A percentile compares a stretch with the other conserved stretches of the same genome.
These are phyloP conservation scores for Stramonita haemastoma DNA, from an alignment of 2,888 invertebrate species.

Conservation along the genomic window DNA sequence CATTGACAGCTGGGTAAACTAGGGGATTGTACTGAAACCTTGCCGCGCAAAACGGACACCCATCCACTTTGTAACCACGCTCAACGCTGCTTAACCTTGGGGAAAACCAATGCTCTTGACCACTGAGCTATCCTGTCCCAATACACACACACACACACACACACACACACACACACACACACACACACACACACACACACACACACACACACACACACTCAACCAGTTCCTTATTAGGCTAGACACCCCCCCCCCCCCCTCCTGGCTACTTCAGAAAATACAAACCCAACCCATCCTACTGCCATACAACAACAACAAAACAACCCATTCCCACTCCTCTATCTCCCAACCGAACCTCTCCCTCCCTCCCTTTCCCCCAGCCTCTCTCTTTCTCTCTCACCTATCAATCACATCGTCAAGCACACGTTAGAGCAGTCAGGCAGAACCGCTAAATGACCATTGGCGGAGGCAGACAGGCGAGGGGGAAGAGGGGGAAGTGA, in stretches of 20 bases:
- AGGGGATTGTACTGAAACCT: too few relatives aligned
- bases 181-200: constrained; percentile 25
- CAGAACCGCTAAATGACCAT: constrained; percentile 4
- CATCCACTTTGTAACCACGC: too few relatives aligned
- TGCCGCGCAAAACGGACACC: too few relatives aligned
- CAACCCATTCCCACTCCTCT: not conserved
- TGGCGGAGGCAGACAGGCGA: not conserved
- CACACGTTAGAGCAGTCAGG: not conserved
- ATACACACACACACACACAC: not conserved
- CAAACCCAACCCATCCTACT: too few relatives aligned
- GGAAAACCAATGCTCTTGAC: too few relatives aligned
- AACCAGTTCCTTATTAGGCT: not conserved
- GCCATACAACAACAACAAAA: too few relatives aligned
- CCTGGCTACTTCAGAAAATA: not conserved
- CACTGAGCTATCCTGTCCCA: too few relatives aligned
- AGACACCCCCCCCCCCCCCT: not conserved
- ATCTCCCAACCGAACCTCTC: too few relatives aligned
- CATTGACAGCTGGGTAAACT: too few relatives aligned
- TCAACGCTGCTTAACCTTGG: too few relatives aligned
- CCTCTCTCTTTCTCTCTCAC: too few relatives aligned
- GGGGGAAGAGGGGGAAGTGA: not conserved
- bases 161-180: not conserved
- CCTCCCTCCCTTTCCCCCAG: too few relatives aligned
- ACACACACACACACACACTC: constrained; percentile 17
- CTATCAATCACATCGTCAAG: constrained; percentile 10